Evolutionary conservation across 2,888 invertebrate genomes (phyloP), one percentile per base, ranked within the genome.

Genomic region (Cephalotes varians): DNA sequence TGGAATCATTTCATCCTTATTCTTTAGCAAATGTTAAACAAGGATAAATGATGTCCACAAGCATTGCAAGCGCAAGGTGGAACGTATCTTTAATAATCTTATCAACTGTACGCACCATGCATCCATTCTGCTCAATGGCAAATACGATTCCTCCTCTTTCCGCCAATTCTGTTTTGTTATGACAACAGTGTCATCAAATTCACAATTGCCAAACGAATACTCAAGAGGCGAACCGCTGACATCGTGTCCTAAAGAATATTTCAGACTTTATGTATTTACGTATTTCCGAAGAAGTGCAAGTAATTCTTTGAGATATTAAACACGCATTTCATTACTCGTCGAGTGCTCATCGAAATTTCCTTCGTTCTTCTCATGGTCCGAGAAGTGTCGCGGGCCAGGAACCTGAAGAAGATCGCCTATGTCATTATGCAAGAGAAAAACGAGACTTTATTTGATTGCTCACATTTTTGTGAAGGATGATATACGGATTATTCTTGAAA

Each of bases 151-250:
- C 64, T 92, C 93, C 5, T 85, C 84, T 72, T 85, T 90, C 6
- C 56, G 71, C 92, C 92, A 93, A 86, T 89, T 88, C 18, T 83
- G 85, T 34, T 83, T 88, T 1, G 71, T 12, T 6, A 79, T 34
- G 2, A 87, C 31, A 21, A 90, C 76, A 0, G 88, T 90, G 25
- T 91, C 87, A 5, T 92, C 88, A 15, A 92, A 87, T 28, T 85
- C 81, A 31, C 83, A 88, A 7, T 88, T 88, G 0, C 67, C 85
- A 44, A 92, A 93, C 0, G 92, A 90, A 73, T 90, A 92, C 25
- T 87, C 64, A 69, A 93, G 71, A 31, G 93, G 93, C 18, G 91
- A 91, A 21, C 93, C 93, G 28, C 91, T 93, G 9, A 91, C 58
- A 40, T 93, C 91, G 28, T 82, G 74, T 58, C 64, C 88, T 90